Conservation (phyloP, 1,140 invertebrate species). For the Bombus polaris region DNA sequence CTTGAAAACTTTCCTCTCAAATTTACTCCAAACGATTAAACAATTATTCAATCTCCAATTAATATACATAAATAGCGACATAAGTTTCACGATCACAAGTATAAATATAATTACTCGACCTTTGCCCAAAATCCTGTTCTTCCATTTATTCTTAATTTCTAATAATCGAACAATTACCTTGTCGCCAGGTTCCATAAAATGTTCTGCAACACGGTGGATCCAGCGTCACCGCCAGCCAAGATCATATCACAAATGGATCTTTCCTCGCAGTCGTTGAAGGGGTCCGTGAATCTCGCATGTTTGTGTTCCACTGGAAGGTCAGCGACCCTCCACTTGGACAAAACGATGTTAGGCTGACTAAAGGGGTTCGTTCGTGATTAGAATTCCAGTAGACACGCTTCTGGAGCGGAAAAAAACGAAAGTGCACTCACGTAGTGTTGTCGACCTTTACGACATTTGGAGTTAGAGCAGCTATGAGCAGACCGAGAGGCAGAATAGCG, state of each 20-base stretch:
- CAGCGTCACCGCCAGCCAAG: conserved; percentile 63
- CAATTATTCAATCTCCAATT: no score
- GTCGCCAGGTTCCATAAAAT: conserved; percentile 73
- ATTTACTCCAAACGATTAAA: no score
- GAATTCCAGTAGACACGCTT: not conserved
- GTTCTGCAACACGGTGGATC: conserved; percentile 72
- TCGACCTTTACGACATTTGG: conserved; percentile 74
- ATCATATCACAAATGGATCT: conserved; percentile 76
- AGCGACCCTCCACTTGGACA: conserved; percentile 73
- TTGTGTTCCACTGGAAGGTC: conserved; percentile 77
- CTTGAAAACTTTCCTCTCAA: no score
- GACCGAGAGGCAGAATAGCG: conserved; percentile 78
- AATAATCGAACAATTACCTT: conserved; percentile 65
- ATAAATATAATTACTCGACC: not conserved
- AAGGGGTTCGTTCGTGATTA: conserved; percentile 10
- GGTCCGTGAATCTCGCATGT: conserved; percentile 4
- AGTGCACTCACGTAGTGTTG: conserved; percentile 73
- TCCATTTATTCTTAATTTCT: not conserved
- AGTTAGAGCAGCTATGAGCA: conserved; percentile 77
- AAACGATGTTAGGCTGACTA: conserved; percentile 73
- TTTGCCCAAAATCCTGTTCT: no score
- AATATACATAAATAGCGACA: not conserved
- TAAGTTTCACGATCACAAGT: no score
- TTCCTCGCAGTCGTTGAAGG: conserved; percentile 70
- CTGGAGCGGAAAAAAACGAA: not conserved